These are phyloP conservation scores for Anguilla marmorata DNA, from an alignment of 2,797 vertebrate species.

Conservation along the genomic window DNA sequence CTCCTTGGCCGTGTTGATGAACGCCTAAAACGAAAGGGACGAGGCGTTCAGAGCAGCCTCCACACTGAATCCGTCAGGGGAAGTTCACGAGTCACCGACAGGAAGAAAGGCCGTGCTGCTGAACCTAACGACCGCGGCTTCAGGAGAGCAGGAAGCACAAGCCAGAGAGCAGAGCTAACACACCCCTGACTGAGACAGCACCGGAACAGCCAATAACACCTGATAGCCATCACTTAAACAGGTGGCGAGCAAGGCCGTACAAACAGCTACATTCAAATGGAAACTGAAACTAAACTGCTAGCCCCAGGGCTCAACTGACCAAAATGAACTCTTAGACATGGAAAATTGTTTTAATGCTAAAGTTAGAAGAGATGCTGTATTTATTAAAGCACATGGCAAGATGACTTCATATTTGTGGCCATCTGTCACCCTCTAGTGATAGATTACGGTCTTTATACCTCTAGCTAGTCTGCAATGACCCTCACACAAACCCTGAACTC, in stretches of 20 bases:
- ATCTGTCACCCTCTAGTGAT: not conserved
- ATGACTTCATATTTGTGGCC: not conserved
- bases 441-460: not conserved
- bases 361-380: not conserved
- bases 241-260: not conserved
- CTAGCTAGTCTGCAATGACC: not conserved
- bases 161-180: not conserved
- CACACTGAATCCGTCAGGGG: not conserved
- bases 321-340: too few species aligned
- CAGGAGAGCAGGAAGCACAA: not conserved
- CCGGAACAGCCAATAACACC: too few species aligned
- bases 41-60: not conserved
- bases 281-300: not conserved
- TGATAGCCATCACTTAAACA: not conserved
- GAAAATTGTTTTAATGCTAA: too few species aligned
- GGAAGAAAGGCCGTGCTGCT: not conserved
- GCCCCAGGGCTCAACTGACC: too few species aligned
- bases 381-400: not conserved
- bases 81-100: not conserved
- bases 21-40: conserved; percentile 78
- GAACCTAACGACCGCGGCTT: not conserved
- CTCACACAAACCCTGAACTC: too few species aligned
- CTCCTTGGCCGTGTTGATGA: conserved; percentile 99
- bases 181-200: not conserved
- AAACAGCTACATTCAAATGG: not conserved